phyloP scores from a whole-genome alignment of 2,888 invertebrate species.

The Eupithecia inturbata region DNA sequence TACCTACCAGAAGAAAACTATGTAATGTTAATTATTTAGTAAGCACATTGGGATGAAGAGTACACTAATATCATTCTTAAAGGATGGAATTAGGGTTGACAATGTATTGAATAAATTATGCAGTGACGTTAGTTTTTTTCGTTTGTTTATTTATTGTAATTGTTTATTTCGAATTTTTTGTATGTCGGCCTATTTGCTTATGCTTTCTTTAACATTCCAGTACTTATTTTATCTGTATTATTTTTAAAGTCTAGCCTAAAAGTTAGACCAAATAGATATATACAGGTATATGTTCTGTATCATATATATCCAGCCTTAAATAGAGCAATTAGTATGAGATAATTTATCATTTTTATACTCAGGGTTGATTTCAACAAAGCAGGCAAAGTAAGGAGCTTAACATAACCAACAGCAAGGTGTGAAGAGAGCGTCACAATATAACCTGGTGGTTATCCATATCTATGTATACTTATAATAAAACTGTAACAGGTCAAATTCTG shows the following conservation, averaged over 20 bases:
- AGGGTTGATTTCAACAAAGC: neutral
- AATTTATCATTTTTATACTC: neutral
- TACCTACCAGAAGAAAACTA: neutral
- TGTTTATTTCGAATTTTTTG: conserved; percentile 8
- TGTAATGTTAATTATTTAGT: neutral
- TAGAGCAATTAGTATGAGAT: neutral
- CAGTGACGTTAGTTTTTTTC: conserved; percentile 17
- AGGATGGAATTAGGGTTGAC: conserved; percentile 1
- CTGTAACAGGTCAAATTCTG: too few relatives aligned
- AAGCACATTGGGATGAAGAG: neutral
- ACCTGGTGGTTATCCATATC: neutral
- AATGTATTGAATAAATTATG: conserved; percentile 3
- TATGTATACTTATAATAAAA: too few relatives aligned
- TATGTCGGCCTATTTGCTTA: conserved; percentile 28
- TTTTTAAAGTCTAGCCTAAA: neutral
- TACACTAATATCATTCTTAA: conserved; percentile 19
- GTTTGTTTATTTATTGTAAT: conserved; percentile 19
- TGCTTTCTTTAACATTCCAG: conserved; percentile 37
- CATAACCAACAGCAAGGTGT: neutral
- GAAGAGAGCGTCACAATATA: neutral
- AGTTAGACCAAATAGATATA: neutral
- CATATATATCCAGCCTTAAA: neutral
- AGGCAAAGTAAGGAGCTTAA: neutral
- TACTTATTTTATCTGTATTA: conserved; percentile 1
- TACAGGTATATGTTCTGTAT: neutral